Evolutionary conservation across 1,140 invertebrate genomes (phyloP).

Genomic region (Dufourea novaeangliae): DNA sequence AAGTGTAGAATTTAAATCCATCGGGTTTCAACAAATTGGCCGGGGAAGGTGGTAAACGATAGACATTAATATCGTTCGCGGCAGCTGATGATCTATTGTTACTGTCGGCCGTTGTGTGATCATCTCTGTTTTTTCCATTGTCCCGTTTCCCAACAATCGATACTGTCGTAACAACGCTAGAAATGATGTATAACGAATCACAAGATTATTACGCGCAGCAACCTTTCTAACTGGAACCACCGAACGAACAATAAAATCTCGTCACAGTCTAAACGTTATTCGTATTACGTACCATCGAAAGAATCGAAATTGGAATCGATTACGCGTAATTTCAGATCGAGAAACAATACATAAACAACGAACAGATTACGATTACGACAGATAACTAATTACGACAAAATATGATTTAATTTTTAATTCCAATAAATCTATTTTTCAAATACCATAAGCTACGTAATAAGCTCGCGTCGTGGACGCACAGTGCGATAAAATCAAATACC

Average conservation of each 20-base stretch:
- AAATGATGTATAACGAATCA: too few relatives aligned
- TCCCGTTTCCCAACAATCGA: background rate
- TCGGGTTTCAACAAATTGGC: conserved; percentile 89
- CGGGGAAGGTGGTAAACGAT: conserved; percentile 84
- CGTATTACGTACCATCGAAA: too few relatives aligned
- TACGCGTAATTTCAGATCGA: too few relatives aligned
- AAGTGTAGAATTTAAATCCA: conserved; percentile 92
- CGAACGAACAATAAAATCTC: too few relatives aligned
- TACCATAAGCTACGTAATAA: background rate
- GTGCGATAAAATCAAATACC: conserved; percentile 41
- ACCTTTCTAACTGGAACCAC: too few relatives aligned
- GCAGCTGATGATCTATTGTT: background rate
- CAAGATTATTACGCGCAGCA: too few relatives aligned
- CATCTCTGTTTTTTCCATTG: background rate
- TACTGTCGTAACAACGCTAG: background rate
- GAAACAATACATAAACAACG: too few relatives aligned
- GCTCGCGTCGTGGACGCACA: background rate
- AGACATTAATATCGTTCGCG: background rate
- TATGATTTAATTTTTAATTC: too few relatives aligned
- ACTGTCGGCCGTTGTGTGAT: background rate
- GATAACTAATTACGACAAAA: too few relatives aligned
- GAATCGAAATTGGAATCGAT: too few relatives aligned
- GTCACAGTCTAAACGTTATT: too few relatives aligned
- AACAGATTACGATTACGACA: too few relatives aligned
- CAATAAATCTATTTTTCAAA: background rate